Conservation (phyloP, 1,140 invertebrate genomes). For the Rhopalosiphum maidis region DNA sequence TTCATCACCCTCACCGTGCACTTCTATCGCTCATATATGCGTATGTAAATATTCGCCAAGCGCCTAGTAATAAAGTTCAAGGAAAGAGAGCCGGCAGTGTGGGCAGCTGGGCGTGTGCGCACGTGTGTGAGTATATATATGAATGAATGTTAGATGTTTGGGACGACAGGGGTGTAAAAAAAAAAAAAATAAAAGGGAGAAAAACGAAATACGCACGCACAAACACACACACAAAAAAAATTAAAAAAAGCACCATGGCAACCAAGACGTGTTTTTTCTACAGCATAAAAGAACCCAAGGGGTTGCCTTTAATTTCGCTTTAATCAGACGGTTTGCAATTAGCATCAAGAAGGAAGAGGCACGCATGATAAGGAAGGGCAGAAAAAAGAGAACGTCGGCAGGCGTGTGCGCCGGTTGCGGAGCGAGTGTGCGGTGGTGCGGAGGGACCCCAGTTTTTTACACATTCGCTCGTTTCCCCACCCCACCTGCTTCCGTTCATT, state of each 20-base stretch:
- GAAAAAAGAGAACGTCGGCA: slow-evolving; percentile 48
- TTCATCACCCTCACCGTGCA: background rate
- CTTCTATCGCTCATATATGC: slow-evolving; percentile 16
- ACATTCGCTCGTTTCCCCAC: slow-evolving; percentile 35
- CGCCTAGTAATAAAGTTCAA: slow-evolving; percentile 55
- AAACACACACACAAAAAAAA: slow-evolving; percentile 3
- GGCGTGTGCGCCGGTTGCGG: background rate
- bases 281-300: slow-evolving; percentile 57
- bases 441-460: slow-evolving; percentile 57
- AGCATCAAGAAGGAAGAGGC: slow-evolving; percentile 59
- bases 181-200: slow-evolving; percentile 57
- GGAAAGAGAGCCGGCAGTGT: slow-evolving; percentile 20
- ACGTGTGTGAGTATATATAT: background rate
- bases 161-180: slow-evolving; percentile 43
- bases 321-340: slow-evolving; percentile 59
- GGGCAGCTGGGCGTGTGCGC: background rate
- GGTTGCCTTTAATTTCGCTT: slow-evolving; percentile 59
- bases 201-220: background rate
- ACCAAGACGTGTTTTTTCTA: slow-evolving; percentile 58
- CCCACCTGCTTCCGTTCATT: slow-evolving; percentile 38
- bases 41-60: slow-evolving; percentile 51
- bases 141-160: background rate
- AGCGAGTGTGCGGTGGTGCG: background rate
- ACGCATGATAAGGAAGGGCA: slow-evolving; percentile 51
- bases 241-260: slow-evolving; percentile 58